These are phyloP conservation scores for Podilymbus podiceps DNA, from an alignment of 2,113 vertebrate species.

Conservation along the genomic window DNA sequence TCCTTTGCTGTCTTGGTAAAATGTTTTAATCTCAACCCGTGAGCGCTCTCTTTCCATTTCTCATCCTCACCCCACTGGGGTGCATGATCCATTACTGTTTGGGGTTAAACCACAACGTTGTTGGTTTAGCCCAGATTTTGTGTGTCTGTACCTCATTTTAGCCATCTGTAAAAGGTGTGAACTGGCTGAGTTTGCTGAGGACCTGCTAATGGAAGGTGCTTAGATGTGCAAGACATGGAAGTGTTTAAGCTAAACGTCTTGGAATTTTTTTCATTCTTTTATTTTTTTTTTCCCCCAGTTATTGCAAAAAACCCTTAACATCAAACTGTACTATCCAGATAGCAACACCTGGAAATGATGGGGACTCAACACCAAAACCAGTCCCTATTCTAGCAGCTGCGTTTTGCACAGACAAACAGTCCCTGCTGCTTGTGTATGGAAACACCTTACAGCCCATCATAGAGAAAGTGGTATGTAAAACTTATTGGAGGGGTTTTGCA, in stretches of 20 bases:
- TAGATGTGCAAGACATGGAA: not conserved
- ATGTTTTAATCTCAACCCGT: no score
- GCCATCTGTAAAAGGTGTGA: not conserved
- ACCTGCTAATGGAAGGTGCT: not conserved
- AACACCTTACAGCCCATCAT: constrained; percentile 89
- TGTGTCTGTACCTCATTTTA: not conserved
- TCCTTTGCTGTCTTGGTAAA: no score
- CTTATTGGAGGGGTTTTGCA: not conserved
- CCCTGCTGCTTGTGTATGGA: constrained; percentile 88
- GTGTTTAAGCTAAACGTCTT: not conserved
- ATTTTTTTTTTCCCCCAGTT: constrained; percentile 66
- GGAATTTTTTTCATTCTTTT: not conserved
- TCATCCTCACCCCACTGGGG: no score
- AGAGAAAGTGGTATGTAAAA: constrained; percentile 85
- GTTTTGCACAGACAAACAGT: constrained; percentile 79
- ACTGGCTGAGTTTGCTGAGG: not conserved
- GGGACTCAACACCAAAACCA: constrained; percentile 81
- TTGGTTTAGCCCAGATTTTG: not conserved
- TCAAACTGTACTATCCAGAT: constrained; percentile 91
- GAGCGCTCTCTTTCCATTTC: no score
- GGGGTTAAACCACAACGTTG: not conserved
- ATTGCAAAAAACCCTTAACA: constrained; percentile 92
- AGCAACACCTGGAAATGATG: constrained; percentile 80
- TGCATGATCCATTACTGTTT: no score
- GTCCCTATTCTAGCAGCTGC: constrained; percentile 88